Evolutionary conservation across 92 coral and sea anemone genomes (phyloP).

Genomic region (Epizoanthus illoricatus): DNA sequence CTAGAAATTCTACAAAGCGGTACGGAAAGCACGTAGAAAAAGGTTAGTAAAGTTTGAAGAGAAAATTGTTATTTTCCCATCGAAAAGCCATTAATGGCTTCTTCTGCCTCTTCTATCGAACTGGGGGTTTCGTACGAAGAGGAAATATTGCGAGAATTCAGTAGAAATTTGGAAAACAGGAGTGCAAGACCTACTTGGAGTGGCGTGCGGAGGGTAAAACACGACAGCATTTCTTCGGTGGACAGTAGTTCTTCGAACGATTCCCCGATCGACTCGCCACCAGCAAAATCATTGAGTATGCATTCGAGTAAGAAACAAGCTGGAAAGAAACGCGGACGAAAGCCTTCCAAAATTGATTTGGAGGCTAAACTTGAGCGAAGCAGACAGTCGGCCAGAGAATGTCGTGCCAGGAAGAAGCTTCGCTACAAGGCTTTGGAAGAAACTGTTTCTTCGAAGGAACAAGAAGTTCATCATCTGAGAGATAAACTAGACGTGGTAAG

Average conservation of each 20-base stretch:
- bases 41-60: neutral
- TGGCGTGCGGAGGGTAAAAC: conserved; percentile 82
- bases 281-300: conserved; percentile 56
- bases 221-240: conserved; percentile 94
- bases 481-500: conserved; percentile 92
- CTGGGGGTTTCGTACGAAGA: conserved; percentile 64
- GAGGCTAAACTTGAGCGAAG: conserved; percentile 98
- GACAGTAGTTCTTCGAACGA: conserved; percentile 91
- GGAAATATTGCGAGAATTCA: conserved; percentile 57
- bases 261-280: conserved; percentile 84
- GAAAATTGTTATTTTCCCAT: conserved; percentile 1
- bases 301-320: conserved; percentile 56
- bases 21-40: conserved; percentile 22
- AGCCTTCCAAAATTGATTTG: conserved; percentile 91
- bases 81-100: conserved; percentile 65
- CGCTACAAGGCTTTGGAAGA: conserved; percentile 88
- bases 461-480: conserved; percentile 78
- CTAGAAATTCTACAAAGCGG: conserved; percentile 38
- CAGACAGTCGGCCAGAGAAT: conserved; percentile 95
- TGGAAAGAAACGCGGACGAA: conserved; percentile 94
- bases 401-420: conserved; percentile 95
- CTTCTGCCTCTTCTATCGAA: conserved; percentile 45
- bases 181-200: conserved; percentile 67
- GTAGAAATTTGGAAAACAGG: conserved; percentile 41
- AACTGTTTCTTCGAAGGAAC: conserved; percentile 84